phyloP scores from a whole-genome alignment of 2,888 invertebrate genomes.

The Neoaliturus tenellus region DNA sequence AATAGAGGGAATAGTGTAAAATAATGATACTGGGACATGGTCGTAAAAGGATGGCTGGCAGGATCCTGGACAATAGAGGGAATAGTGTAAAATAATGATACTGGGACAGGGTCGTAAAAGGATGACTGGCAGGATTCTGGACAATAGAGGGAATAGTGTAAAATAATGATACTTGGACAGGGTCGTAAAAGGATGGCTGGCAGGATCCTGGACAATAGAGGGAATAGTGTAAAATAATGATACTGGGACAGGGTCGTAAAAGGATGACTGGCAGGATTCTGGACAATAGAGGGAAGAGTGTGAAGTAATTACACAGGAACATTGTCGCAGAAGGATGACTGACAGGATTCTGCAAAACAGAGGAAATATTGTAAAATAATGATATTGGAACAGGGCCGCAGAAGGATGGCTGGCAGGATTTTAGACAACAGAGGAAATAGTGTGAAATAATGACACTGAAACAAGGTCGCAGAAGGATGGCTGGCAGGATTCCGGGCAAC shows the following conservation, averaged over 20 bases:
- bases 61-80: conserved; percentile 72
- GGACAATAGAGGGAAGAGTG: conserved; percentile 64
- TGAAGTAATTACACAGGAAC: conserved; percentile 70
- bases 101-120: too few relatives aligned
- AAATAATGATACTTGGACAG: too few relatives aligned
- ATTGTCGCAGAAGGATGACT: conserved; percentile 77
- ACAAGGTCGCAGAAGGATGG: too few relatives aligned
- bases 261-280: conserved; percentile 63
- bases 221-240: not conserved
- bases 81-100: not conserved
- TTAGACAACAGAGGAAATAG: too few relatives aligned
- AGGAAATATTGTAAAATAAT: too few relatives aligned
- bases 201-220: conserved; percentile 73
- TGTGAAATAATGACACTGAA: too few relatives aligned
- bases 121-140: conserved; percentile 62
- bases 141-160: conserved; percentile 68
- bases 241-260: not conserved
- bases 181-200: conserved; percentile 76
- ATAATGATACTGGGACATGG: conserved; percentile 62
- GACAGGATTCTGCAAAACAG: conserved; percentile 74
- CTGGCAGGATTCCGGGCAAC: too few relatives aligned
- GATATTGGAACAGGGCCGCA: too few relatives aligned
- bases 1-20: conserved; percentile 64
- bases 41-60: conserved; percentile 74
- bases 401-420: too few relatives aligned